Conservation (phyloP, 1,140 invertebrate genomes). For the Drosophila saltans region DNA sequence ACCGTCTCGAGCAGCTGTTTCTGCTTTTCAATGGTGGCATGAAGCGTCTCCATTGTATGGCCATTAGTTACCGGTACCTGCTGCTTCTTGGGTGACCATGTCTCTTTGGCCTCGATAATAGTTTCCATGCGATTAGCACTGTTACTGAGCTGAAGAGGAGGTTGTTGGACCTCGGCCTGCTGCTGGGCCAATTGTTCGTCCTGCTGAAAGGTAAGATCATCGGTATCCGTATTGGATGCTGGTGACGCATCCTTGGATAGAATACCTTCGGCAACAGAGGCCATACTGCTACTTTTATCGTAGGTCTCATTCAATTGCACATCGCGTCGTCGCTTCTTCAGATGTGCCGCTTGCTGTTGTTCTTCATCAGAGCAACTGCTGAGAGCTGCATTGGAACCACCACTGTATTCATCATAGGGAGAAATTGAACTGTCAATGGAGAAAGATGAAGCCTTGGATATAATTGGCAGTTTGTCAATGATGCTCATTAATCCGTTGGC, state of each 20-base stretch:
- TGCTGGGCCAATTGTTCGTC: conserved; percentile 70
- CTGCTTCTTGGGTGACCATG: conserved; percentile 76
- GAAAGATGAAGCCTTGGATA: conserved; percentile 77
- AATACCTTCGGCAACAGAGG: conserved; percentile 76
- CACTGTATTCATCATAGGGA: conserved; percentile 77
- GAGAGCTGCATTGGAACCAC: conserved; percentile 72
- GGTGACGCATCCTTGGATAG: conserved; percentile 81
- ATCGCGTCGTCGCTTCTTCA: conserved; percentile 73
- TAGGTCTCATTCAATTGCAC: conserved; percentile 81
- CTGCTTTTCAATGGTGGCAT: conserved; percentile 82
- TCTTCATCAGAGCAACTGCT: conserved; percentile 77
- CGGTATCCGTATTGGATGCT: conserved; percentile 78
- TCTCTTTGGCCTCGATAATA: conserved; percentile 81
- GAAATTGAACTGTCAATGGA: conserved; percentile 78
- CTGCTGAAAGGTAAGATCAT: conserved; percentile 82
- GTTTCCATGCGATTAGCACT: conserved; percentile 80
- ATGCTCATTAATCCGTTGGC: conserved; percentile 76
- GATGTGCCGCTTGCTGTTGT: conserved; percentile 43
- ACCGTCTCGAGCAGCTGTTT: conserved; percentile 81
- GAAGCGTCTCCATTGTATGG: conserved; percentile 79
- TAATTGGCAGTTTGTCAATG: conserved; percentile 79
- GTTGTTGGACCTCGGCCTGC: conserved; percentile 48
- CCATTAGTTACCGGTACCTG: conserved; percentile 40
- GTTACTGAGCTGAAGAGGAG: conserved; percentile 45
- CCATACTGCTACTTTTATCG: conserved; percentile 80